Conservation (phyloP, 2,888 invertebrate species). For the Lithophane ornitopus region DNA sequence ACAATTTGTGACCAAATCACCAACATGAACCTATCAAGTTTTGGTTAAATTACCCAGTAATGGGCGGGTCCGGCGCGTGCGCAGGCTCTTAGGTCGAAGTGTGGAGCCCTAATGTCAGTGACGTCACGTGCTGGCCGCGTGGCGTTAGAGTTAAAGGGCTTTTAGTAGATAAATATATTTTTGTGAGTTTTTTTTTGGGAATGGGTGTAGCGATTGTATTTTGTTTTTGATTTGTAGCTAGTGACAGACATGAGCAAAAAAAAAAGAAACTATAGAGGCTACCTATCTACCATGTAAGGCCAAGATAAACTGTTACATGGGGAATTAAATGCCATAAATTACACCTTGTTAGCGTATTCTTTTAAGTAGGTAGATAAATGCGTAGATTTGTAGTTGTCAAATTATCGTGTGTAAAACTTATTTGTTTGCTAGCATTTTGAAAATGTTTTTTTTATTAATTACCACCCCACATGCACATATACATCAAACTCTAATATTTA, state of each 20-base stretch:
- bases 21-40: constrained; percentile 61
- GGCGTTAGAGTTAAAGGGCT: constrained; percentile 76
- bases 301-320: constrained; percentile 3
- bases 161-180: constrained; percentile 73
- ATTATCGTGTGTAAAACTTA: constrained; percentile 30
- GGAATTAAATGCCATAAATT: constrained; percentile 29
- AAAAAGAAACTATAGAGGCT: too few relatives aligned
- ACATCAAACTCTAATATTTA: constrained; percentile 51
- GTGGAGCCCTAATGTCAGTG: constrained; percentile 75
- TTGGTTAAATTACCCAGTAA: constrained; percentile 77
- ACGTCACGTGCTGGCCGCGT: constrained; percentile 83
- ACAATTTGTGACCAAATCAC: constrained; percentile 55
- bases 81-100: constrained; percentile 69
- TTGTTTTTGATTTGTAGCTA: constrained; percentile 22
- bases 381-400: constrained; percentile 39
- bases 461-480: constrained; percentile 35
- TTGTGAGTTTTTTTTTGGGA: constrained; percentile 32
- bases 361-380: neutral
- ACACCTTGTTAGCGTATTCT: neutral
- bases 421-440: constrained; percentile 11
- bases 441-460: constrained; percentile 32
- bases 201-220: constrained; percentile 1
- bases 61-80: constrained; percentile 75
- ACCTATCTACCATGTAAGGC: neutral
- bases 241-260: neutral